Conservation (phyloP, 2,797 vertebrate species). For the Odontamblyopus rebecca region DNA sequence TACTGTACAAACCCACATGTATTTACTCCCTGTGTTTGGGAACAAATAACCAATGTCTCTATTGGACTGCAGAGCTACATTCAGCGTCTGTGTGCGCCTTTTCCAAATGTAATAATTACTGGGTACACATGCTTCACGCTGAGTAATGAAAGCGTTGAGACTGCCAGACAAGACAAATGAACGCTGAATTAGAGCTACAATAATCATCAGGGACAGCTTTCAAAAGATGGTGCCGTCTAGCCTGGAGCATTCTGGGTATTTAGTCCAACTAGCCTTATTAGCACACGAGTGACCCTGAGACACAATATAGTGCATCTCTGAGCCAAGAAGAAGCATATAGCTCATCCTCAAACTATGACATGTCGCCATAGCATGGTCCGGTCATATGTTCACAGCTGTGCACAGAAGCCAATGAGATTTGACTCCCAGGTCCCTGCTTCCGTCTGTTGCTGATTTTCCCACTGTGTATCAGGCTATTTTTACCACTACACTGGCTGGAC, state of each 20-base stretch:
- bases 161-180: constrained; percentile 43
- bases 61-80: constrained; percentile 27
- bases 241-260: constrained; percentile 42
- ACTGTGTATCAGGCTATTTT: constrained; percentile 79
- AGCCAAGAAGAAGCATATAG: constrained; percentile 24
- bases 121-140: constrained; percentile 42
- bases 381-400: constrained; percentile 66
- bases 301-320: constrained; percentile 16
- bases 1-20: background rate
- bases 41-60: constrained; percentile 38
- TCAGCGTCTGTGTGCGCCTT: constrained; percentile 41
- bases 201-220: constrained; percentile 44
- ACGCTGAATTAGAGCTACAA: constrained; percentile 61
- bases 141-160: constrained; percentile 55
- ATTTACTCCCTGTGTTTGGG: constrained; percentile 5
- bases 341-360: constrained; percentile 24
- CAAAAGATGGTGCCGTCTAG: constrained; percentile 34
- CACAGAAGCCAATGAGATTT: constrained; percentile 64
- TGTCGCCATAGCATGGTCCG: constrained; percentile 50
- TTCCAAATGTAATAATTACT: constrained; percentile 61
- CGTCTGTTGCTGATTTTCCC: constrained; percentile 77
- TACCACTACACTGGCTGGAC: constrained; percentile 75
- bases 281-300: constrained; percentile 44
- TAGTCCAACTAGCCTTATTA: constrained; percentile 32
- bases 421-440: constrained; percentile 77